These are phyloP conservation scores for Terrapene triunguis DNA, from an alignment of 2,113 vertebrate species.

Conservation along the genomic window DNA sequence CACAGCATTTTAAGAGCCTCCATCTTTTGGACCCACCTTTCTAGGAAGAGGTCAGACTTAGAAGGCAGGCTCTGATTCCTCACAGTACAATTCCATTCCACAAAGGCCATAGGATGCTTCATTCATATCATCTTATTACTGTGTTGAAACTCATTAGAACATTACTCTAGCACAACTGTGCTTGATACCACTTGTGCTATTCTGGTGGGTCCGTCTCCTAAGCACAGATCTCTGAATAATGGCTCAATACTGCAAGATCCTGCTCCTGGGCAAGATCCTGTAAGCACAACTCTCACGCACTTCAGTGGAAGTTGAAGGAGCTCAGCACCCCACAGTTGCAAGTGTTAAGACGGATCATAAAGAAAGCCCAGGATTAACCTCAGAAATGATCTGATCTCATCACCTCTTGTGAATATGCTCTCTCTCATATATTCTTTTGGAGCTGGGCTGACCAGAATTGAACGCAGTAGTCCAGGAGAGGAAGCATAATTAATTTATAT, in stretches of 20 bases:
- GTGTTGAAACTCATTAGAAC: rapidly evolving
- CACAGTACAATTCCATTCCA: background rate
- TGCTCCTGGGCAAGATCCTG: rapidly evolving
- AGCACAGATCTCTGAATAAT: background rate
- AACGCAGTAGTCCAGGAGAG: background rate
- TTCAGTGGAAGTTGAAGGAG: background rate
- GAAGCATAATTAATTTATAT: background rate
- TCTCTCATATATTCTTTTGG: background rate
- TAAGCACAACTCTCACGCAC: background rate
- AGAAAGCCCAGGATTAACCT: background rate
- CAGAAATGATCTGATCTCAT: background rate
- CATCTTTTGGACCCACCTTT: background rate
- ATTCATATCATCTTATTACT: background rate
- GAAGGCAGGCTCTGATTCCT: background rate
- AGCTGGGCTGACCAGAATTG: background rate
- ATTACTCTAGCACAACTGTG: background rate
- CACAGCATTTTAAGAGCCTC: background rate
- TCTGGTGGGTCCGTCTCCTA: background rate
- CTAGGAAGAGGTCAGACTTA: background rate
- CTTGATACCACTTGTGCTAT: background rate
- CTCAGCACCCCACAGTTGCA: background rate
- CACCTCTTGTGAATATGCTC: background rate
- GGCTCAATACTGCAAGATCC: background rate
- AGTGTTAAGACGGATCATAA: background rate
- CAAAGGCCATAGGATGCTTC: background rate